Conservation (phyloP, 2,797 vertebrate species). For the Falco berigora region DNA sequence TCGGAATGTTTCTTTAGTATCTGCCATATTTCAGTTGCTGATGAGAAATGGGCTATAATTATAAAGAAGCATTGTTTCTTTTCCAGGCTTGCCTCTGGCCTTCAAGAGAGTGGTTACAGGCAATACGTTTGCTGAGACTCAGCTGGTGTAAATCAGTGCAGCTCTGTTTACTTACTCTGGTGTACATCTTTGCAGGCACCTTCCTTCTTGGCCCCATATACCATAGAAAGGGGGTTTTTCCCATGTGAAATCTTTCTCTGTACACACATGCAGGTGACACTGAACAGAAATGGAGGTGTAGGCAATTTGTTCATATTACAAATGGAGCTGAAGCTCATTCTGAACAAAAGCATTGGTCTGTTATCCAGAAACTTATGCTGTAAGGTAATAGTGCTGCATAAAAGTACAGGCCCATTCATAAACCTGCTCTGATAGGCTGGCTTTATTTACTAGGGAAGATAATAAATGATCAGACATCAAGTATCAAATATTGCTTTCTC, state of each 20-base stretch:
- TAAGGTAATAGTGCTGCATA: not conserved
- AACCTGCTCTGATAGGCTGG: not conserved
- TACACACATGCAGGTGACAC: not conserved
- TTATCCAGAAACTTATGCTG: not conserved
- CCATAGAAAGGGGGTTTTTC: not conserved
- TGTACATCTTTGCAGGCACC: not conserved
- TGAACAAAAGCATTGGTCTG: not conserved
- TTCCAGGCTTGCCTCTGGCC: not conserved
- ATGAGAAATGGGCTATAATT: slow-evolving; percentile 17
- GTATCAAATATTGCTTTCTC: not conserved
- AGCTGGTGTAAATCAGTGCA: not conserved
- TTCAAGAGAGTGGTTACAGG: not conserved
- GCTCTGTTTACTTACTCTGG: not conserved
- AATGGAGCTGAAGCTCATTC: not conserved
- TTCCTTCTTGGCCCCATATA: not conserved
- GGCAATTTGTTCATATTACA: not conserved
- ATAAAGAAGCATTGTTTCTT: not conserved
- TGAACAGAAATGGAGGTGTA: not conserved
- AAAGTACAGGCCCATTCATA: not conserved
- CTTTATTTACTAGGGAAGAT: not conserved
- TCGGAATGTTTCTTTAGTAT: not conserved
- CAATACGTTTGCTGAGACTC: not conserved
- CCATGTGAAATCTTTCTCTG: not conserved
- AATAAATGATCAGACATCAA: not conserved
- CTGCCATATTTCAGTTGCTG: not conserved